These are phyloP conservation scores for Erannis defoliaria DNA, from an alignment of 2,888 invertebrate genomes.

Conservation along the genomic window DNA sequence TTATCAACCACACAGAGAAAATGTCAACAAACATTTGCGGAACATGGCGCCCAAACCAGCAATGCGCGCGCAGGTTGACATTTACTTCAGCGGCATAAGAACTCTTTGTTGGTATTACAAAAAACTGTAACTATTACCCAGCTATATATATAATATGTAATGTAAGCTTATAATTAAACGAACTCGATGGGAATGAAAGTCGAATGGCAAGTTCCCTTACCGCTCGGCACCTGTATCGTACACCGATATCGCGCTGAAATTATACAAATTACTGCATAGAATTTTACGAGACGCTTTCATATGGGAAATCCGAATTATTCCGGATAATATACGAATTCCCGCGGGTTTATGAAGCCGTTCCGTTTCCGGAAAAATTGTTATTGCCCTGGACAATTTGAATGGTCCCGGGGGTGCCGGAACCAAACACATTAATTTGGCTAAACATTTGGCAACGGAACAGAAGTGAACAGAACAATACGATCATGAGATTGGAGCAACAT, in stretches of 20 bases:
- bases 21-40: too few relatives aligned
- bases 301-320: conserved; percentile 54
- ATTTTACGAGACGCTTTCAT: conserved; percentile 57
- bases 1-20: too few relatives aligned
- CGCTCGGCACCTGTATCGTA: not conserved
- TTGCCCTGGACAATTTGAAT: conserved; percentile 23
- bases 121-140: too few relatives aligned
- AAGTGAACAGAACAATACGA: conserved; percentile 13
- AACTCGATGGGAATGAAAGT: not conserved
- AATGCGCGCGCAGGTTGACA: too few relatives aligned
- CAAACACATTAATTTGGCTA: conserved; percentile 17
- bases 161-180: too few relatives aligned
- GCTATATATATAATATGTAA: too few relatives aligned
- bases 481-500: conserved; percentile 8
- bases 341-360: conserved; percentile 34
- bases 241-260: conserved; percentile 32
- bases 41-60: too few relatives aligned
- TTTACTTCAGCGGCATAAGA: too few relatives aligned
- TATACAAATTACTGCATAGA: conserved; percentile 51
- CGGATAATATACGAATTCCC: conserved; percentile 37
- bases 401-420: not conserved
- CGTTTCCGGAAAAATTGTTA: conserved; percentile 29
- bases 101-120: too few relatives aligned
- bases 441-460: conserved; percentile 6
- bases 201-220: conserved; percentile 8